phyloP scores from a whole-genome alignment of 1,140 invertebrate species.

The Leptinotarsa undecemlineata region DNA sequence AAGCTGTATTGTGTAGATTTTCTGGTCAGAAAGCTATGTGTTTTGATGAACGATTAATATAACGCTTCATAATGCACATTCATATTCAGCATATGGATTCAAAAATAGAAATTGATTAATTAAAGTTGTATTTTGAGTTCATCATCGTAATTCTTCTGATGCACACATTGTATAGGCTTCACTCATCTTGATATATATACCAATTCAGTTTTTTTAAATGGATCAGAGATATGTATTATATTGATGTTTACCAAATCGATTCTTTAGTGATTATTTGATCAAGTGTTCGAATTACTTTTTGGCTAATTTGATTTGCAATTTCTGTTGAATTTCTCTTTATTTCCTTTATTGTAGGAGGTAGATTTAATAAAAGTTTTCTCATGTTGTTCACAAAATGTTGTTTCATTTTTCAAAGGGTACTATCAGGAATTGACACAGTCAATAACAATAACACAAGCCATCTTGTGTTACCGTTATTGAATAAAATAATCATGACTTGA shows the following conservation, averaged over 20 bases:
- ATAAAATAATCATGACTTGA: too few species aligned
- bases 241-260: conserved; percentile 38
- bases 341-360: conserved; percentile 35
- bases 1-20: not conserved
- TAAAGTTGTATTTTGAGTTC: not conserved
- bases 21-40: not conserved
- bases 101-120: not conserved
- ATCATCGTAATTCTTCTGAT: not conserved
- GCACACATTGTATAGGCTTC: not conserved
- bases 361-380: conserved; percentile 42
- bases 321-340: conserved; percentile 23
- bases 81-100: not conserved
- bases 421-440: too few species aligned
- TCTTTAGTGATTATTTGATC: conserved; percentile 36
- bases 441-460: too few species aligned
- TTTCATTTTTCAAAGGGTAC: not conserved
- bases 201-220: conserved; percentile 28
- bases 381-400: conserved; percentile 31
- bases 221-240: conserved; percentile 25
- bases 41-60: not conserved
- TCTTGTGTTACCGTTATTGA: too few species aligned
- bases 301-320: conserved; percentile 29
- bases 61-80: not conserved
- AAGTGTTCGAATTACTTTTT: conserved; percentile 26
- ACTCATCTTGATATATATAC: conserved; percentile 9